These are phyloP conservation scores for Lamellibrachia columna DNA, from an alignment of 2,888 invertebrate genomes.

Conservation along the genomic window DNA sequence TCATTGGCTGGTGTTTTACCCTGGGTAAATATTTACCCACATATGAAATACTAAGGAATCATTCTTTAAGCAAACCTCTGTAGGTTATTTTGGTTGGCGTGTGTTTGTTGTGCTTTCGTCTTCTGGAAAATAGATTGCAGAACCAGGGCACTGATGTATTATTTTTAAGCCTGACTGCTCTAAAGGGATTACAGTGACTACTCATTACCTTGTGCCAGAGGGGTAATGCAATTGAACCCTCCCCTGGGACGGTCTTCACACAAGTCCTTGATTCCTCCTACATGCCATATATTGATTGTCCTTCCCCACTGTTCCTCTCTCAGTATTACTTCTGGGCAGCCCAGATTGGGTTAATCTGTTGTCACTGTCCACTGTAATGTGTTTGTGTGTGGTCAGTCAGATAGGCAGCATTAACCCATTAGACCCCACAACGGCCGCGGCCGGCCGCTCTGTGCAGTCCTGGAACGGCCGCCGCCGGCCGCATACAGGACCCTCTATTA, in stretches of 20 bases:
- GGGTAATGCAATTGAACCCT: conserved; percentile 1
- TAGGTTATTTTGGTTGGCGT: background rate
- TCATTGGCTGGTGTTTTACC: no score
- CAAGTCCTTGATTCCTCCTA: background rate
- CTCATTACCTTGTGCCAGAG: background rate
- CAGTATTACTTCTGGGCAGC: background rate
- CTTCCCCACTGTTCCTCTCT: background rate
- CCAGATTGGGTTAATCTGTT: background rate
- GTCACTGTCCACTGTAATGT: background rate
- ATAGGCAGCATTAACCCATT: background rate
- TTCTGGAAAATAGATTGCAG: background rate
- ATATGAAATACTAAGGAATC: background rate
- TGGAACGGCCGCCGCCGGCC: no score
- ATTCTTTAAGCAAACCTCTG: background rate
- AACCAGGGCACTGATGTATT: background rate
- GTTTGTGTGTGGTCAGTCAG: background rate
- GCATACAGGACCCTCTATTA: no score
- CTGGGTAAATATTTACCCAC: background rate
- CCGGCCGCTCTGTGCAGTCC: no score
- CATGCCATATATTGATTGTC: background rate
- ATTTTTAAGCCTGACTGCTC: background rate
- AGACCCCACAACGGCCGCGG: no score
- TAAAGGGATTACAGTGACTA: background rate
- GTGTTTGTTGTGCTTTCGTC: background rate
- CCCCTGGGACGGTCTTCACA: background rate